Evolutionary conservation across 37 sponge, comb jelly and placozoan species (phyloP), one percentile per base, ranked within the genome.

Genomic region (Spongilla lacustris): DNA sequence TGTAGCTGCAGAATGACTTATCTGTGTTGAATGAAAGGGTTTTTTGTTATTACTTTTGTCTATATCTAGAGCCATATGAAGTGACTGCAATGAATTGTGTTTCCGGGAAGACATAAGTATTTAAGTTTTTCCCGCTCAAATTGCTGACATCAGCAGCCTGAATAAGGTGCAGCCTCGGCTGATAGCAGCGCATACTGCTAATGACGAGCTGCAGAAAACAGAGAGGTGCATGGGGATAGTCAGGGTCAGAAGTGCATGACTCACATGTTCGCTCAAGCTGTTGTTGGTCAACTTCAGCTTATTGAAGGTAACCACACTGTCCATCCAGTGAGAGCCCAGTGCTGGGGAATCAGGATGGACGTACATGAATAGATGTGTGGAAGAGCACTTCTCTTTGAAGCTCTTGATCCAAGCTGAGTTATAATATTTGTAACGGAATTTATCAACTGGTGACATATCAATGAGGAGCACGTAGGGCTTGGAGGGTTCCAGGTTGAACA

Each of bases 191-290:
- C 93, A 93, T 93, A 8, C 89, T 89, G 84, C 86, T 83, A 36
- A 93, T 84, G 69, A 89, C 86, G 4, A 89, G 74, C 93, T 93
- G 87, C 0, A 82, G 78, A 17, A 34, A 26, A 1, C 12, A 10
- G 69, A 29, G 71, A 10, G 27, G 41, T 14, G 41, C 24, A 21
- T 21, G 41, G n/a, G 21, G 17, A 46, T 46, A 8, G 46, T 8
- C 8, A 4, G 8, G 8, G 46, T 4, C 8, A 46, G 46, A 8
- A 8, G 46, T 10, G 4, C 8, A 46, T 1, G 24, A 83, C 97
- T 92, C 82, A 97, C 97, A 84, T 98, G 90, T 69, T 96, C 98
- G 32, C 89, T 98, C 98, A 77, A 96, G 81, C 68, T 95, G 92
- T 95, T 89, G 75, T 96, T 96, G 19, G 97, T 96, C 75, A 96